Conservation (phyloP, 2,113 vertebrate species). For the Cepphus grylle region DNA sequence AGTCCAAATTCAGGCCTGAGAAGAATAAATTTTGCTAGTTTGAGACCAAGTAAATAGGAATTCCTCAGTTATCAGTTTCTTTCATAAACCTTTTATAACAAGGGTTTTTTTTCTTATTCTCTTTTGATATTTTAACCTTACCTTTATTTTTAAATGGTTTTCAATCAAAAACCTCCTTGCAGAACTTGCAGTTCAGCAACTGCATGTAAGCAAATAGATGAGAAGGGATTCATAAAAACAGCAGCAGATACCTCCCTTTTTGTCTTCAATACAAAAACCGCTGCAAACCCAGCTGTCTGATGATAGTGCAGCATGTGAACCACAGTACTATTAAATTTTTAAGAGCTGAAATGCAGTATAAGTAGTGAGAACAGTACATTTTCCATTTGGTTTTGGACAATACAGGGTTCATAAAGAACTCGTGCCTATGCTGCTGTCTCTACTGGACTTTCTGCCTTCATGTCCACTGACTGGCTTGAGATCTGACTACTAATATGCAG, state of each 20-base stretch:
- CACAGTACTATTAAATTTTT: not conserved
- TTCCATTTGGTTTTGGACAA: not conserved
- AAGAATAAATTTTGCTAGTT: not conserved
- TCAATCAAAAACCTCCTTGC: not conserved
- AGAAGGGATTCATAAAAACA: not conserved
- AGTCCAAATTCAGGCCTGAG: not conserved
- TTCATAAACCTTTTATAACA: not conserved
- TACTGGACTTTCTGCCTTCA: not conserved
- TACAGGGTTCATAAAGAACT: not conserved
- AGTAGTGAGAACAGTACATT: not conserved
- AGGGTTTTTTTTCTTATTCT: not conserved
- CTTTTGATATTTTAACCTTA: not conserved
- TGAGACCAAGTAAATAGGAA: not conserved
- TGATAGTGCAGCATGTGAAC: not conserved
- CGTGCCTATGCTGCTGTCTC: not conserved
- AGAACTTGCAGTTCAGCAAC: not conserved
- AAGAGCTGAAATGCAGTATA: not conserved
- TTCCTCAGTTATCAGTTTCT: not conserved
- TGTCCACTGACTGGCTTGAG: not conserved
- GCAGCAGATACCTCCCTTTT: not conserved
- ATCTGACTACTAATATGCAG: not conserved
- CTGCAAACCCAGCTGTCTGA: not conserved
- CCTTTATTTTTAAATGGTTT: not conserved
- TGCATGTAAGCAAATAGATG: not conserved
- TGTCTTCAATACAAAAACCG: not conserved